These are phyloP conservation scores for Gallinago stenura DNA, from an alignment of 2,797 vertebrate species.

Conservation along the genomic window DNA sequence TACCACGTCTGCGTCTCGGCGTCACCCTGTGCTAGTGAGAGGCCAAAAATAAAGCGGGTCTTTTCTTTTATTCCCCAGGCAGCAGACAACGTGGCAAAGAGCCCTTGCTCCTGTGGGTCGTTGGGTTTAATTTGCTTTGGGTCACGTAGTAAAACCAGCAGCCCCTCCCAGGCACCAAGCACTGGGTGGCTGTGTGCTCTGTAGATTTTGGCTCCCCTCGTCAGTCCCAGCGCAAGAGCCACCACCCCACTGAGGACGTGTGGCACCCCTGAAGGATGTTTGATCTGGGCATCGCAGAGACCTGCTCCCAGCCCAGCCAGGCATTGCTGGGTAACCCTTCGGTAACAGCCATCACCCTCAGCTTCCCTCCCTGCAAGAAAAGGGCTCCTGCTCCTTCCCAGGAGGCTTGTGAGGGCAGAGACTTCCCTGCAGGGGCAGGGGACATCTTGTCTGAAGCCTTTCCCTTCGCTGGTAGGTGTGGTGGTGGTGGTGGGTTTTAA, in stretches of 20 bases:
- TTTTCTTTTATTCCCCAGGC: neutral
- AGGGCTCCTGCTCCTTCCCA: neutral
- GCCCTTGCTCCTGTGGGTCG: neutral
- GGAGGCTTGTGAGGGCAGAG: neutral
- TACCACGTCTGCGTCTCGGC: neutral
- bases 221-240: neutral
- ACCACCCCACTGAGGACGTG: neutral
- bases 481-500: neutral
- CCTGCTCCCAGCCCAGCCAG: neutral
- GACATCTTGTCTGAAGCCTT: neutral
- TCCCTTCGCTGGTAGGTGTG: neutral
- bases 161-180: neutral
- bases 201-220: neutral
- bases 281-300: neutral
- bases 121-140: neutral
- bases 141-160: neutral
- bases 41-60: neutral
- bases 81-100: neutral
- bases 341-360: fast-evolving
- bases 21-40: neutral
- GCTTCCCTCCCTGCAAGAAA: neutral
- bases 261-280: neutral
- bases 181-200: neutral
- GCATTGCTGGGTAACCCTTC: neutral
- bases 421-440: neutral